Evolutionary conservation across 2,797 vertebrate species (phyloP), one percentile per base, ranked within the genome.

Genomic region (Lepidocolaptes lacrymiger): DNA sequence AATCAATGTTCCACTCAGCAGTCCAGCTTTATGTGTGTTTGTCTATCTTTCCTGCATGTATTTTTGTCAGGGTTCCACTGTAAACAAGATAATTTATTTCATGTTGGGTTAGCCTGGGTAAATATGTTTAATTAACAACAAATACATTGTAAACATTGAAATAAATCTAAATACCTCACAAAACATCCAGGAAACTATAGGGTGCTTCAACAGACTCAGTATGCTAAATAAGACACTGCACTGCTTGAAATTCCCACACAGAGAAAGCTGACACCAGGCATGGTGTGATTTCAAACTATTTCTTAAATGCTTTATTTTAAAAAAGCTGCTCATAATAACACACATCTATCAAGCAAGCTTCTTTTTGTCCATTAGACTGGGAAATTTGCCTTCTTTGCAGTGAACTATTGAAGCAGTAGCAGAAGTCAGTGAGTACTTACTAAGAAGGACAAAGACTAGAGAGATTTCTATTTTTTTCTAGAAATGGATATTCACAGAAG

Each of bases 41-140:
- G 97, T 94, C 97, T 97, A 95, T 95, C 97, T 96, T 97, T 97
- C 83, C 94, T 69, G 94, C 86, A 64, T 49, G 66, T 88, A 97
- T 97, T 97, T 93, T 97, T 98, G 96, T 97, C 97, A 97, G 93
- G 93, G 91, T 97, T 97, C 97, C 97, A 97, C 96, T 96, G 97
- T 97, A 98, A 98, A 98, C 97, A 98, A 97, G 96, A 94, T 97
- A 96, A 98, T 97, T 97, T 97, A 92, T 97, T 97, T 97, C 96
- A 44, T 97, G 96, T 97, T 97, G 96, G 96, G 97, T 98, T 98
- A 98, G 97, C 96, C 96, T 98, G 95, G 91, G 97, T 97, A 98
- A 98, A 98, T 97, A 97, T 96, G 94, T 97, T 98, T 98, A 97
- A 98, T 97, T 97, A 98, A 96, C 97, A 97, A 97, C 97, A 97